Percentiles rank a stretch among this genome's conserved stretches.
These are phyloP conservation scores for Pseudomyrmex cubaensis DNA, from an alignment of 1,140 invertebrate species.

Conservation along the genomic window DNA sequence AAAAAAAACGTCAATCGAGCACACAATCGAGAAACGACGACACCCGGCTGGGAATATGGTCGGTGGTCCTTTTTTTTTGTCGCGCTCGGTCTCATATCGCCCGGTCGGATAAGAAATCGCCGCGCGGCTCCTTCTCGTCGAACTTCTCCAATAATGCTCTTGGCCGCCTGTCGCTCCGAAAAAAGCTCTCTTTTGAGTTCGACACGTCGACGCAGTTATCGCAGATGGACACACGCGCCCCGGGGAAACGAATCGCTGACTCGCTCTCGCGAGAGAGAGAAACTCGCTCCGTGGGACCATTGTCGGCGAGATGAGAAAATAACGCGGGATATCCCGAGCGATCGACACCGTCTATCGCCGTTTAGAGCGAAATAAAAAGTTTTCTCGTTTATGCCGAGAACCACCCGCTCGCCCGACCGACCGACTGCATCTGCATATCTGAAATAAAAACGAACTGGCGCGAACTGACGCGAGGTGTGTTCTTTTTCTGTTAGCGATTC, in stretches of 20 bases:
- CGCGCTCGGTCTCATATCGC: slow-evolving; percentile 28
- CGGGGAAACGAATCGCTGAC: slow-evolving; percentile 50
- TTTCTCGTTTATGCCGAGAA: slow-evolving; percentile 27
- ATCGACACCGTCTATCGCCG: slow-evolving; percentile 27
- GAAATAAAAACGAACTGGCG: slow-evolving; percentile 39
- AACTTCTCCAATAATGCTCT: slow-evolving; percentile 59
- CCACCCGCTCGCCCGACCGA: neutral
- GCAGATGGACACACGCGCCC: slow-evolving; percentile 43
- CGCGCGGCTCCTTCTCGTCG: neutral
- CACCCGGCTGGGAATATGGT: neutral
- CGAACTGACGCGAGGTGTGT: neutral
- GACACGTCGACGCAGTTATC: slow-evolving; percentile 45
- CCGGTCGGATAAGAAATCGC: slow-evolving; percentile 30
- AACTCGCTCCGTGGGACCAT: neutral
- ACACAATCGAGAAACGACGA: slow-evolving; percentile 26
- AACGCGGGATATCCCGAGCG: slow-evolving; percentile 27
- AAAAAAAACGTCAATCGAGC: slow-evolving; percentile 12
- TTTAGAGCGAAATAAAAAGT: slow-evolving; percentile 54
- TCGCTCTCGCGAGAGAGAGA: neutral
- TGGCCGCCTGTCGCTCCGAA: slow-evolving; percentile 20
- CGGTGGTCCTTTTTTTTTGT: slow-evolving; percentile 19
- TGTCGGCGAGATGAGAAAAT: slow-evolving; percentile 54
- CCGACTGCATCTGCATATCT: slow-evolving; percentile 40
- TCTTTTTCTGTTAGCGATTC: slow-evolving; percentile 39
- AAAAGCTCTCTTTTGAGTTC: slow-evolving; percentile 38